Base-by-base conservation (phyloP, 2,113 vertebrate genomes). In the Cryptotis parvus region DNA sequence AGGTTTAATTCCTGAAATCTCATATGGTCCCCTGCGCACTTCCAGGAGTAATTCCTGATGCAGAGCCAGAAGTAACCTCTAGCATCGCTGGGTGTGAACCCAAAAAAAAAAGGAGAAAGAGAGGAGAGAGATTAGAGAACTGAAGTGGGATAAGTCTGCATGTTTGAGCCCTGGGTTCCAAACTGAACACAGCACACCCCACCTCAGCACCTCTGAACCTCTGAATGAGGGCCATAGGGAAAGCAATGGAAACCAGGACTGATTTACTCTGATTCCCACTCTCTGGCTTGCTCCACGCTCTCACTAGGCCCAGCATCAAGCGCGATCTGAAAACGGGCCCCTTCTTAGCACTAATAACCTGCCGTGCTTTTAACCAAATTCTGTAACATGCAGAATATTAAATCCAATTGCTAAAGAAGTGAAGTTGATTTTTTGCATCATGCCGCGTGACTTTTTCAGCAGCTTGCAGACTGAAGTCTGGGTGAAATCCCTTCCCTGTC, bases 391-490 rank as follows among this genome's bases (percentile, higher is more conserved):
- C 45, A 70, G 73, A 84, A 70, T 94, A 77, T 84, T 77, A 95
- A 91, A 89, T 75, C 77, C 90, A 94, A 27, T 87, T 89, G 68
- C 80, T 89, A 81, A 94, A 94, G 78, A 84, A 69, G 24, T 55
- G 73, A 76, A 12, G n/a, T 76, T 91, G 89, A 94, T 92, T 89
- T 94, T 68, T 94, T n/a, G 16, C 16, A 2, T 58, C 61, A n/a
- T 72, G 68, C 75, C 41, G 5, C 2, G 2, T 29, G n/a, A 29
- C 41, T 31, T 16, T 58, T 20, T 58, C 18, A 24, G 22, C 22
- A 5, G 39, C 63, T 0, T 4, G 31, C 22, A 7, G 1, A 20
- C n/a, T 22, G 82, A 66, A 33, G 43, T 66, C 31, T 85, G n/a
- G 33, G 49, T 4, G 10, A 6, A 11, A 22, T 31, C 12, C 88